phyloP scores from a whole-genome alignment of 2,888 invertebrate species.

The Octodonta nipae region DNA sequence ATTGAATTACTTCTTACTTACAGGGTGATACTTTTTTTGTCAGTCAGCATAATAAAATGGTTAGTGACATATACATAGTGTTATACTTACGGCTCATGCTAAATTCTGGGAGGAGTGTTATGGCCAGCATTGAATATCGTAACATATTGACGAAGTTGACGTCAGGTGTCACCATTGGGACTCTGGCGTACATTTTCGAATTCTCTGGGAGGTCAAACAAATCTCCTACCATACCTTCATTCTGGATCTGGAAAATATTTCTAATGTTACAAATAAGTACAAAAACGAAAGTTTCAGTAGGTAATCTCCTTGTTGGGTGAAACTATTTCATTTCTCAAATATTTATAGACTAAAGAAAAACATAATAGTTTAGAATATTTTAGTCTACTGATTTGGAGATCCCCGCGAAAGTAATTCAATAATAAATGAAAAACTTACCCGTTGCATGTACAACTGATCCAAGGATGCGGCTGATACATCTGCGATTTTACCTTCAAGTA shows the following conservation, averaged over 20 bases:
- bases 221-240: conserved; percentile 41
- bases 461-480: conserved; percentile 41
- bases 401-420: conserved; percentile 4
- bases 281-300: no score
- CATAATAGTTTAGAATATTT: no score
- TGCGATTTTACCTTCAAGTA: conserved; percentile 47
- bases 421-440: conserved; percentile 21
- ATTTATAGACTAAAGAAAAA: no score
- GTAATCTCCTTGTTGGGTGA: no score
- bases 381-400: no score
- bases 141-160: conserved; percentile 64
- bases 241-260: conserved; percentile 41
- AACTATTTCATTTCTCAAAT: conserved; percentile 6
- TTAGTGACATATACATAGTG: no score
- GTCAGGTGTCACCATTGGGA: conserved; percentile 51
- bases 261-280: no score
- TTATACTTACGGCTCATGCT: conserved; percentile 52
- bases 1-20: no score
- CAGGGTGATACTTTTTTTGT: no score
- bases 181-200: conserved; percentile 34
- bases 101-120: conserved; percentile 60
- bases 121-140: conserved; percentile 59
- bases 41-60: no score
- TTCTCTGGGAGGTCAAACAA: conserved; percentile 39
- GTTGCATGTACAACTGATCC: conserved; percentile 40